phyloP scores from a whole-genome alignment of 2,797 vertebrate species.

The Ficedula albicollis region DNA sequence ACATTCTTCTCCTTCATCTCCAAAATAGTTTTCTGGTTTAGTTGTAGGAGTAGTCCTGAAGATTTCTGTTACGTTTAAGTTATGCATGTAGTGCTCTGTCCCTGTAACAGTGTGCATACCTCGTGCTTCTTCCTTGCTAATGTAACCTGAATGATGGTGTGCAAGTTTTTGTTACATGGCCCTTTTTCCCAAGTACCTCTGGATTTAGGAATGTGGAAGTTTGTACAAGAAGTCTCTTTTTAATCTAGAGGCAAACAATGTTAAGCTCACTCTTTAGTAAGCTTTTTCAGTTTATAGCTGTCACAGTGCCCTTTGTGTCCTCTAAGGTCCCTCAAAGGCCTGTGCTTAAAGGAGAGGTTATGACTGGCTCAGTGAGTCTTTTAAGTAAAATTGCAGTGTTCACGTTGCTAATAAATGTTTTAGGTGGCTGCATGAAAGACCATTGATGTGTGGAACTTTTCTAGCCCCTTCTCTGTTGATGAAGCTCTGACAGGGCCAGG shows the following conservation, averaged over 20 bases:
- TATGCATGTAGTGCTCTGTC: too few species aligned
- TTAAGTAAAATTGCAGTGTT: neutral
- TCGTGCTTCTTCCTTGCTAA: neutral
- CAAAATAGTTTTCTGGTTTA: neutral
- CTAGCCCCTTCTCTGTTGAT: neutral
- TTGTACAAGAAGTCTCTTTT: neutral
- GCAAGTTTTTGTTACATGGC: rapidly evolving
- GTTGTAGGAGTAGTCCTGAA: neutral
- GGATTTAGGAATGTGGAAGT: neutral
- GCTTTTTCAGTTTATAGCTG: neutral
- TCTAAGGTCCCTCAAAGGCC: neutral
- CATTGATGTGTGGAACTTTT: neutral
- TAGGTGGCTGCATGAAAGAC: neutral
- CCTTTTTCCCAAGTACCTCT: neutral
- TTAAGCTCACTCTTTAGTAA: neutral
- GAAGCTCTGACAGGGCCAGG: neutral
- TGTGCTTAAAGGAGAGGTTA: neutral
- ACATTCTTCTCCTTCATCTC: neutral
- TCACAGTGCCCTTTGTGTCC: neutral
- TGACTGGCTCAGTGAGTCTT: neutral
- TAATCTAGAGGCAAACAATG: neutral
- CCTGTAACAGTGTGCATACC: rapidly evolving
- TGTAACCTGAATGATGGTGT: rapidly evolving
- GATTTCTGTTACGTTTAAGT: neutral
- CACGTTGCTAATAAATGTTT: neutral